Base-by-base conservation (phyloP, 2,888 invertebrate species). In the Drosophila demipolita region DNA sequence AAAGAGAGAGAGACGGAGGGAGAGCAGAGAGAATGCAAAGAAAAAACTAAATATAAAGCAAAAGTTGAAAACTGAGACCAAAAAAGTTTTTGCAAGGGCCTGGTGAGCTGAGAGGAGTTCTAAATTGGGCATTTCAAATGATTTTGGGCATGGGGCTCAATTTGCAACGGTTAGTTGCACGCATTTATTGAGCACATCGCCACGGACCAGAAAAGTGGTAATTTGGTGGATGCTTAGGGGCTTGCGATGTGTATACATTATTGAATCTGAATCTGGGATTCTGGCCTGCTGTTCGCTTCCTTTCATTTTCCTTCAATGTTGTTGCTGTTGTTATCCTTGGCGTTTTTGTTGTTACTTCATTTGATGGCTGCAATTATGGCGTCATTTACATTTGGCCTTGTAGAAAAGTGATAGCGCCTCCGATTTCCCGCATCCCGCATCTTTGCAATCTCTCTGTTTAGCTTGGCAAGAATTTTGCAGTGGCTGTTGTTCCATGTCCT, bases 341-440 rank as follows among this genome's bases (percentile, higher is more conserved):
- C 45, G 36, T 40, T 65, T 55, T 45, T 53, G 50, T 49, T 62
- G 71, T 52, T 86, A 73, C 73, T 73, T 78, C 73, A 73, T 83
- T 90, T 89, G 90, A 90, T 90, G 82, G 70, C 82, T 87, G 87
- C 87, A 87, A 87, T 87, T 89, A 87, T 87, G 91, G 90, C 87
- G 78, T 87, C 91, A 90, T 87, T 89, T 90, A 87, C 87, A 87
- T 90, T 81, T 74, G 54, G 78, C 85, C 87, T 87, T 89, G 72
- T 72, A 67, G 62, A 52, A 53, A 73, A 86, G 73, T 69, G 73
- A 68, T 66, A 50, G 58, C 20, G 23, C 67, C 67, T 54, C 63
- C 7, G 29, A 12, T 12, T 15, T 15, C 58, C 26, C 15, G 9
- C 15, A 35, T 2, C 2, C 6, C 5, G 45, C 12, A n/a, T n/a